Evolutionary conservation across 2,113 vertebrate species (phyloP).

Genomic region (Ammodytes dubius): DNA sequence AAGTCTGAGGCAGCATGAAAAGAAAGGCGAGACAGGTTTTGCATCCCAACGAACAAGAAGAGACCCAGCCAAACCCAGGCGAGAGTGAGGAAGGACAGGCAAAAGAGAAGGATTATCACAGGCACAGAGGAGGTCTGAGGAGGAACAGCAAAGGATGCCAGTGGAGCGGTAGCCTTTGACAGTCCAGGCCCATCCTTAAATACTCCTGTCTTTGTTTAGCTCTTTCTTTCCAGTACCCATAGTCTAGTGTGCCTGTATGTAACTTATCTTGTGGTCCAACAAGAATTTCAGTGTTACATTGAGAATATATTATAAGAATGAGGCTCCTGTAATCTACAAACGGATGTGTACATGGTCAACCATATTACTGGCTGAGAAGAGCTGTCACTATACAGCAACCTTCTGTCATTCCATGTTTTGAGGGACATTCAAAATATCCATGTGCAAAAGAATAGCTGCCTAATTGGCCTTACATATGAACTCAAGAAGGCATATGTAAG

Average conservation of each 20-base stretch:
- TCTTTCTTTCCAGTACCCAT: not conserved
- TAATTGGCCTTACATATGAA: conserved; percentile 10
- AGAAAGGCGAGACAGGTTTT: not conserved
- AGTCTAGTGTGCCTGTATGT: not conserved
- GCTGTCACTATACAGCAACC: not conserved
- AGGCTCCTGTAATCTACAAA: not conserved
- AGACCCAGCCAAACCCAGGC: conserved; percentile 8
- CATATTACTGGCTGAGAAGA: not conserved
- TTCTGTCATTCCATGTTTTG: not conserved
- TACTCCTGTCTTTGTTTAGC: not conserved
- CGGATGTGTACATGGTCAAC: not conserved
- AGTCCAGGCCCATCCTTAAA: not conserved
- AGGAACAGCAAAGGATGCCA: conserved; percentile 8
- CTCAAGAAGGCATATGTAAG: not conserved
- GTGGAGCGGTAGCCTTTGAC: conserved; percentile 26
- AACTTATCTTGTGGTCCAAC: not conserved
- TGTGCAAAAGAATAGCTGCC: not conserved
- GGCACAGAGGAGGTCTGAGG: conserved; percentile 10
- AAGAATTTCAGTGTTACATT: conserved; percentile 1
- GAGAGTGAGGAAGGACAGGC: conserved; percentile 16
- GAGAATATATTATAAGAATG: conserved; percentile 26
- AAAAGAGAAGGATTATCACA: conserved; percentile 21
- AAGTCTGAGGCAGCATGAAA: not conserved
- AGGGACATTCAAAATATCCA: not conserved
- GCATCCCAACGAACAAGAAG: conserved; percentile 15